Conservation (phyloP, 2,888 invertebrate genomes). For the Aspidapion aeneum region DNA sequence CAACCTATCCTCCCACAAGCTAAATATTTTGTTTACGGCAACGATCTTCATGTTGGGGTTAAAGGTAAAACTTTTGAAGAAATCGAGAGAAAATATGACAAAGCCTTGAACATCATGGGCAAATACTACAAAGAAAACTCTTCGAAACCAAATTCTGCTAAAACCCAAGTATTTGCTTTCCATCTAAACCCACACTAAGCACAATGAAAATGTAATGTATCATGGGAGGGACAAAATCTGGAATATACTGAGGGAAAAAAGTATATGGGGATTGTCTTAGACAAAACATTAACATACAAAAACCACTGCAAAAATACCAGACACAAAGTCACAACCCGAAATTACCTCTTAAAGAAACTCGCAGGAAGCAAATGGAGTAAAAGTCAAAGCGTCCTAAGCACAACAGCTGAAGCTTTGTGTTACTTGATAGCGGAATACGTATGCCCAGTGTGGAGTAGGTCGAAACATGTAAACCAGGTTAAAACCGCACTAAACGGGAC, state of each 20-base stretch:
- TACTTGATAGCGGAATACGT: not conserved
- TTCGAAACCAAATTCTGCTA: not conserved
- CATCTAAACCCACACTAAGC: not conserved
- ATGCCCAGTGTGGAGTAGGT: not conserved
- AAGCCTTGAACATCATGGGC: not conserved
- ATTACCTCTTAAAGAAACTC: not conserved
- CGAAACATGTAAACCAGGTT: no score
- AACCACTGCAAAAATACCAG: not conserved
- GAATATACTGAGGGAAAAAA: not conserved
- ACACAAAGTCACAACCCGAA: not conserved
- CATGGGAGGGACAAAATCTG: not conserved
- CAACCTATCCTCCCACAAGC: not conserved
- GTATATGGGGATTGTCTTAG: not conserved
- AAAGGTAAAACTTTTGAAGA: conserved; percentile 1
- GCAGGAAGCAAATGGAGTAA: not conserved
- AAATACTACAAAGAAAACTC: conserved; percentile 1
- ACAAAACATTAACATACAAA: not conserved
- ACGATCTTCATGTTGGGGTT: not conserved
- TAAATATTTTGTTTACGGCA: not conserved
- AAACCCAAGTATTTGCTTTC: not conserved
- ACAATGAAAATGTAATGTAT: not conserved
- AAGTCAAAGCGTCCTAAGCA: not conserved
- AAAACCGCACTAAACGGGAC: no score
- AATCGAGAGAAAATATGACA: not conserved
- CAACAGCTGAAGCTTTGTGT: not conserved